These are phyloP conservation scores for Notoglanidium macrostoma DNA, from an alignment of 2,797 vertebrate species.

Conservation along the genomic window DNA sequence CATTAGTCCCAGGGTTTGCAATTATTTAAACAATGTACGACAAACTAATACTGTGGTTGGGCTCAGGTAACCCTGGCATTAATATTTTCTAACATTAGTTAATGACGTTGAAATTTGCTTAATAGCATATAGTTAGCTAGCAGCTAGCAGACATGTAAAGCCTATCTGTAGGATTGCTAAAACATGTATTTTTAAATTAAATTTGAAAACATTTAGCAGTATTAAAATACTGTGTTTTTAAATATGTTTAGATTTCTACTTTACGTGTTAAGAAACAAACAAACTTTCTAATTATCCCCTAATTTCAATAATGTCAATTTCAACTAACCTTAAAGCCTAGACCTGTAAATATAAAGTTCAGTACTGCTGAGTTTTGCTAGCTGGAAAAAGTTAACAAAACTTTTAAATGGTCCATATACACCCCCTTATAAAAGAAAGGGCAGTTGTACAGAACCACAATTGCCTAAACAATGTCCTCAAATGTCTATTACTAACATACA, in stretches of 20 bases:
- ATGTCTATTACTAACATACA: neutral
- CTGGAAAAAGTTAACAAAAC: neutral
- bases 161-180: too few relatives aligned
- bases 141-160: too few relatives aligned
- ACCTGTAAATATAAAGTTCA: neutral
- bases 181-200: too few relatives aligned
- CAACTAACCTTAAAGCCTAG: neutral
- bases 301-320: neutral
- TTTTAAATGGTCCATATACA: neutral
- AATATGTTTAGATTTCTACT: neutral
- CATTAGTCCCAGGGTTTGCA: neutral
- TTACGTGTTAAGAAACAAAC: neutral
- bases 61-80: neutral
- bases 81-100: neutral
- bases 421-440: neutral
- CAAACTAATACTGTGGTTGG: neutral
- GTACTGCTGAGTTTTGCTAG: neutral
- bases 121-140: neutral
- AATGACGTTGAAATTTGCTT: neutral
- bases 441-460: neutral
- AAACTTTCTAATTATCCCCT: neutral
- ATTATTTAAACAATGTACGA: neutral
- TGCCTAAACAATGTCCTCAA: neutral
- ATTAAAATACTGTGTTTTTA: too few relatives aligned
- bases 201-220: too few relatives aligned